Conservation (phyloP, 2,113 vertebrate species). For the Notarius quadriscutis region DNA sequence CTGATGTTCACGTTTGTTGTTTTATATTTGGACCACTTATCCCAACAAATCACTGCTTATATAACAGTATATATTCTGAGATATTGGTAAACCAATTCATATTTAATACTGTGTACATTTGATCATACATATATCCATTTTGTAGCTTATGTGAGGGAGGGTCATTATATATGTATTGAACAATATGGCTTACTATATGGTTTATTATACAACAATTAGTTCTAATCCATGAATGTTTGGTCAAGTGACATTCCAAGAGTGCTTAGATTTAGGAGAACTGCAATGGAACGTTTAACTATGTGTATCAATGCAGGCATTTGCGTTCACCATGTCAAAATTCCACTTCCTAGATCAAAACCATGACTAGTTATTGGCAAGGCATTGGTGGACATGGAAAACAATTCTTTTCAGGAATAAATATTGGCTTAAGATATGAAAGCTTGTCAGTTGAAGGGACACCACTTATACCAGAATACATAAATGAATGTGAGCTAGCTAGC, state of each 20-base stretch:
- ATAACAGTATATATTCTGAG: neutral
- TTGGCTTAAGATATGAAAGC: neutral
- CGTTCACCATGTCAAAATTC: neutral
- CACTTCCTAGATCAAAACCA: neutral
- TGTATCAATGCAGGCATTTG: neutral
- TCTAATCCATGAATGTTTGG: neutral
- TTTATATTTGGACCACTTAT: neutral
- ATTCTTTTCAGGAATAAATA: neutral
- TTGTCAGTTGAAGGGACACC: neutral
- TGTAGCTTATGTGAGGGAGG: neutral
- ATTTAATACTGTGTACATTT: neutral
- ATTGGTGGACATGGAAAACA: neutral
- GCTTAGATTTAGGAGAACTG: neutral
- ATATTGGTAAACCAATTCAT: neutral
- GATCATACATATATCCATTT: neutral
- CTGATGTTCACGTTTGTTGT: neutral
- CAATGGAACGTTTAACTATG: neutral
- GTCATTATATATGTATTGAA: neutral
- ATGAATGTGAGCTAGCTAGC: neutral
- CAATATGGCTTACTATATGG: neutral
- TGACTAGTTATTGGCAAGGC: too few species aligned
- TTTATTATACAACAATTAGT: neutral
- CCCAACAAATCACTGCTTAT: neutral
- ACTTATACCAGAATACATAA: neutral
- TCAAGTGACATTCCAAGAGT: neutral